Conservation (phyloP, 1,140 invertebrate species). For the Neodiprion fabricii region DNA sequence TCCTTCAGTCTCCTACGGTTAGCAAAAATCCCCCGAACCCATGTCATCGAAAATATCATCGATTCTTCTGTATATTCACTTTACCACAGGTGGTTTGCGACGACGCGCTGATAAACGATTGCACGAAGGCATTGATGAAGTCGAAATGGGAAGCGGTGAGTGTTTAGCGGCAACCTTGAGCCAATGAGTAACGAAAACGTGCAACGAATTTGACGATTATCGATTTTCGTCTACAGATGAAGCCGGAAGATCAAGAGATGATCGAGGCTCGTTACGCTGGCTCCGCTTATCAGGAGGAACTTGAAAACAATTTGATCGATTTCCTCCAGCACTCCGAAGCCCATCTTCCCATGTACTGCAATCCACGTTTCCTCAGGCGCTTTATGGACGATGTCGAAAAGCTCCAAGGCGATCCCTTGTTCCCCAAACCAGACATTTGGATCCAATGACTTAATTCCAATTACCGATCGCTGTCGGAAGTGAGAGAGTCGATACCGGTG, state of each 20-base stretch:
- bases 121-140: constrained; percentile 20
- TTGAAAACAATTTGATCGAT: constrained; percentile 34
- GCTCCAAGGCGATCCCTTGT: not conserved
- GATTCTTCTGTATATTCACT: not conserved
- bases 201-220: not conserved
- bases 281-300: constrained; percentile 32
- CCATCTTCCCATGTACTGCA: constrained; percentile 38
- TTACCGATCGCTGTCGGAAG: no score
- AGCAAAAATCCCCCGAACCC: constrained; percentile 7
- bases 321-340: constrained; percentile 36
- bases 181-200: no score
- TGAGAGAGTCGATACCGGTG: no score
- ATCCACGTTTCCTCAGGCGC: constrained; percentile 23
- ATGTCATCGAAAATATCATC: not conserved
- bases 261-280: constrained; percentile 30
- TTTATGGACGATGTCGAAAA: constrained; percentile 28
- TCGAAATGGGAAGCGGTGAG: constrained; percentile 31
- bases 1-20: constrained; percentile 29
- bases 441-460: no score
- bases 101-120: constrained; percentile 28
- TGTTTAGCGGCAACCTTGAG: not conserved
- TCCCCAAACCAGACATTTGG: not conserved
- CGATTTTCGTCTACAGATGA: constrained; percentile 17
- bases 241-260: constrained; percentile 24
- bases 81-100: constrained; percentile 17